Evolutionary conservation across 1,140 invertebrate species (phyloP), one percentile per base, ranked within the genome.

Genomic region (Meteorus sp.): DNA sequence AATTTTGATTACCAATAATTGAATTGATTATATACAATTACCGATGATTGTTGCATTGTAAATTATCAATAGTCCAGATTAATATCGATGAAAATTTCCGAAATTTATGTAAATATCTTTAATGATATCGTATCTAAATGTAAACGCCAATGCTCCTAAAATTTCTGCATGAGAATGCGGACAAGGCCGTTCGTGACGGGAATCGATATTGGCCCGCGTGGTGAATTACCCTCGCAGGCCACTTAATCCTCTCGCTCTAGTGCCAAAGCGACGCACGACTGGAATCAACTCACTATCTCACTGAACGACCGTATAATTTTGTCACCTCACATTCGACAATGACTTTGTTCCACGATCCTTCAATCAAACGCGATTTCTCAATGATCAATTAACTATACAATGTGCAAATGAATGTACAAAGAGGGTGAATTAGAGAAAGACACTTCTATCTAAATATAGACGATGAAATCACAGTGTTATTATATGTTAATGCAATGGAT

Each of bases 191-290:
- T 22, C 22, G 44, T 47, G 44, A 47, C n/a, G n/a, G 11, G 44
- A 47, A 47, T 47, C 44, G 20, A 47, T 47, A 47, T 13, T 47
- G 11, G n/a, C 1, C 44, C 44, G 44, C 13, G 20, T 47, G 44
- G 44, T 13, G 44, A 47, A 47, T 47, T 23, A 22, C 44, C 44
- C 44, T 47, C 44, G 44, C 20, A 13, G 25, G 44, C 44, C 44
- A 47, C 44, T 47, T 29, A 47, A 47, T 47, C 20, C 20, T 47
- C 19, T 5, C 44, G 17, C 19, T 29, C 22, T n/a, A 11, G 23
- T 23, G 23, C 20, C 27, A 47, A n/a, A 47, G 20, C 22, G 22
- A 47, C 23, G 44, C 44, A 47, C 20, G 22, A 23, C 11, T 13
- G 44, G n/a, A n/a, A n/a, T n/a, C n/a, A 39, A n/a, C 15, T 39